These are phyloP conservation scores for Syndactyla subalaris DNA, from an alignment of 2,797 vertebrate genomes.

Conservation along the genomic window DNA sequence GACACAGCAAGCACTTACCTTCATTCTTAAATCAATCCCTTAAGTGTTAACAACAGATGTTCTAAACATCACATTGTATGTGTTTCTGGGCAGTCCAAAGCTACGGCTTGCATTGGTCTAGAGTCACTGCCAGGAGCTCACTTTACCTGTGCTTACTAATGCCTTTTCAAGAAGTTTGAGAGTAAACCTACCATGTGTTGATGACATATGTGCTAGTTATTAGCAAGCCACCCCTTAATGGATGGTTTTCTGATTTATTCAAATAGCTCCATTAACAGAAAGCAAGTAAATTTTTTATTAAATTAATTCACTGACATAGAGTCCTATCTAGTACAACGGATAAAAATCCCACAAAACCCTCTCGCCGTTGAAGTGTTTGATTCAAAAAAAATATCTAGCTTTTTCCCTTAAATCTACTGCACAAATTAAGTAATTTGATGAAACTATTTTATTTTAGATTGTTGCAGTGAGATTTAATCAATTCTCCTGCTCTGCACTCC, in stretches of 20 bases:
- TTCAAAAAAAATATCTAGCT: background rate
- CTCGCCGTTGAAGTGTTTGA: background rate
- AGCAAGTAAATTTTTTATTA: background rate
- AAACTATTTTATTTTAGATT: background rate
- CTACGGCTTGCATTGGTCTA: background rate
- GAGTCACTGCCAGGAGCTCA: background rate
- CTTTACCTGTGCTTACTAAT: background rate
- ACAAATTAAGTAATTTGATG: background rate
- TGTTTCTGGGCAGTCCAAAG: background rate
- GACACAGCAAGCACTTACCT: background rate
- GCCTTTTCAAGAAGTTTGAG: slow-evolving; percentile 1
- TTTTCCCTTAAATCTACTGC: background rate
- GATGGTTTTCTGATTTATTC: background rate
- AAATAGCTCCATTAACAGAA: background rate
- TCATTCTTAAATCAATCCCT: background rate
- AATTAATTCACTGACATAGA: background rate
- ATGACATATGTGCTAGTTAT: background rate
- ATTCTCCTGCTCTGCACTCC: background rate
- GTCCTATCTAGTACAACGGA: background rate
- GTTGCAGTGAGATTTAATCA: background rate
- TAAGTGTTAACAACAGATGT: background rate
- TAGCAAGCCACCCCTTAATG: background rate
- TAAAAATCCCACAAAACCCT: background rate
- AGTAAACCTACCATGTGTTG: background rate
- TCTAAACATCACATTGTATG: background rate